Percentiles rank a stretch among this genome's conserved stretches.
phyloP scores from a whole-genome alignment of 2,797 vertebrate species.

The Pterois miles region DNA sequence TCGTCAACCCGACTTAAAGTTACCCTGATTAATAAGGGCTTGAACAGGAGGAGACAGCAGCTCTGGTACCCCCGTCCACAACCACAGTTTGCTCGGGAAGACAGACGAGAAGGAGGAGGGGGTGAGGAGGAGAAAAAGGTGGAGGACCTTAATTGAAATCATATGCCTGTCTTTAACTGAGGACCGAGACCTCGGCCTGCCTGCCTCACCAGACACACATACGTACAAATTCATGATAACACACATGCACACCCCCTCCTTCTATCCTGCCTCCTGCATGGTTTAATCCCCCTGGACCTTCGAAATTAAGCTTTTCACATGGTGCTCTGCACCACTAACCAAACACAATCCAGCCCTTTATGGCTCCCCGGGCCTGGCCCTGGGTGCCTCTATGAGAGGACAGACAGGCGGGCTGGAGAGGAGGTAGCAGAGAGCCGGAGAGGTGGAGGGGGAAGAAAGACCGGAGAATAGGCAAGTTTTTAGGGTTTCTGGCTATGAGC shows the following conservation, averaged over 20 bases:
- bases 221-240: conserved; percentile 39
- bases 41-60: conserved; percentile 24
- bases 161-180: conserved; percentile 68
- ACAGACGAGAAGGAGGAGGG: conserved; percentile 14
- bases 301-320: conserved; percentile 77
- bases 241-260: conserved; percentile 23
- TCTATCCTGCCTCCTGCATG: conserved; percentile 52
- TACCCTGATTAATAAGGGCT: conserved; percentile 47
- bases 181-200: conserved; percentile 34
- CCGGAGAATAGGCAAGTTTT: not conserved
- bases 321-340: conserved; percentile 72
- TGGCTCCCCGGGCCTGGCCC: conserved; percentile 38
- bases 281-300: conserved; percentile 64
- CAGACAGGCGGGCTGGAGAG: conserved; percentile 27
- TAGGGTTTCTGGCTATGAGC: not conserved
- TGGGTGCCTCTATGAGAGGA: conserved; percentile 36
- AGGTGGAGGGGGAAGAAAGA: not conserved
- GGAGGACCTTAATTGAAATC: conserved; percentile 75
- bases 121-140: conserved; percentile 41
- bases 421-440: not conserved
- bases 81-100: conserved; percentile 31
- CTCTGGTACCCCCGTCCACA: conserved; percentile 27
- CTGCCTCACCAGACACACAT: conserved; percentile 31
- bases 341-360: conserved; percentile 75
- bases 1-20: conserved; percentile 53